phyloP scores from a whole-genome alignment of 2,797 vertebrate species.

The Epinephelus malabaricus region DNA sequence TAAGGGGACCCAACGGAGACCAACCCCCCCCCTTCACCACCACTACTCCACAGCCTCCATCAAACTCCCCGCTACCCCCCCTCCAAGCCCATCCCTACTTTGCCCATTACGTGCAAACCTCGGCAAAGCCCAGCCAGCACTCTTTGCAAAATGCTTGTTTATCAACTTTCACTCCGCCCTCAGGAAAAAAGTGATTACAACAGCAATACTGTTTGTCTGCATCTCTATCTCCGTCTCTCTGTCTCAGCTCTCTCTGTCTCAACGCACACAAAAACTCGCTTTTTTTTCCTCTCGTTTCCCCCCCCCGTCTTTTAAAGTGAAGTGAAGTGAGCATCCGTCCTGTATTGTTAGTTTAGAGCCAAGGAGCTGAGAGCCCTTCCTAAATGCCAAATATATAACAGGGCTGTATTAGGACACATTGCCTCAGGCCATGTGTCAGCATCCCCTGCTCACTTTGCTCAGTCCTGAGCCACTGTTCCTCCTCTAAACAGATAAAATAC shows the following conservation, averaged over 20 bases:
- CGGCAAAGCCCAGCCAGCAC: constrained; percentile 70
- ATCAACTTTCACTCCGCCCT: constrained; percentile 78
- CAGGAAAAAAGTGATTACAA: constrained; percentile 78
- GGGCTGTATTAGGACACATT: constrained; percentile 40
- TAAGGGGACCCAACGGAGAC: constrained; percentile 37
- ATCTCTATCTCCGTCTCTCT: constrained; percentile 65
- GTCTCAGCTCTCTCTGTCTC: constrained; percentile 45
- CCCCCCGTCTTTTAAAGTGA: constrained; percentile 37
- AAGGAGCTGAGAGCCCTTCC: constrained; percentile 44
- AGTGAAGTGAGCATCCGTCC: constrained; percentile 62
- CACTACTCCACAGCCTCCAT: neutral
- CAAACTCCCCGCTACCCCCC: neutral
- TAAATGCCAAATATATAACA: constrained; percentile 65
- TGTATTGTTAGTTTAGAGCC: constrained; percentile 52
- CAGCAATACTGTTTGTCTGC: constrained; percentile 77
- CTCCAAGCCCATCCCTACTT: constrained; percentile 34
- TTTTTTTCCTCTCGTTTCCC: neutral
- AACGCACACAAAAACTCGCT: constrained; percentile 14
- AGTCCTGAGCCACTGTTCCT: constrained; percentile 26
- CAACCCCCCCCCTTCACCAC: neutral
- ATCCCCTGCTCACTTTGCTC: constrained; percentile 47
- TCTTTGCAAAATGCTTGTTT: constrained; percentile 83
- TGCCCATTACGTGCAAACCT: constrained; percentile 44
- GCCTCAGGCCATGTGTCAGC: constrained; percentile 58
- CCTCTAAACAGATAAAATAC: constrained; percentile 13